These are phyloP conservation scores for Thera obeliscata DNA, from an alignment of 2,888 invertebrate species.

Conservation along the genomic window DNA sequence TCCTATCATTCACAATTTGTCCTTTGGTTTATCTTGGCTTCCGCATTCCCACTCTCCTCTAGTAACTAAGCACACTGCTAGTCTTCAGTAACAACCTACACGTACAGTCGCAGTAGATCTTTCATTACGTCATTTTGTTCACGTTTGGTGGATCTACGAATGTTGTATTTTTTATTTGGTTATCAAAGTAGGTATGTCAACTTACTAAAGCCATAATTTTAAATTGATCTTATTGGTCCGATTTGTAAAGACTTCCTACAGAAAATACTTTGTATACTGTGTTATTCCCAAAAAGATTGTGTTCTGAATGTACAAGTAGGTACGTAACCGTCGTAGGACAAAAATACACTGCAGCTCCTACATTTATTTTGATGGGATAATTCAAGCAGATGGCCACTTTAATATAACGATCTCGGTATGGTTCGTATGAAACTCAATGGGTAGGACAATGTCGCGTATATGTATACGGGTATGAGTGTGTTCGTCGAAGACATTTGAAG, in stretches of 20 bases:
- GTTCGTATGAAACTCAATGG: slow-evolving; percentile 11
- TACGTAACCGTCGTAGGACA: neutral
- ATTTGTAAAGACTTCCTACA: no score
- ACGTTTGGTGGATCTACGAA: no score
- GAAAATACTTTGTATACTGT: no score
- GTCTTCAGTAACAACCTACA: neutral
- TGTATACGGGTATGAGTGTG: slow-evolving; percentile 1
- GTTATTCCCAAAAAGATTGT: neutral
- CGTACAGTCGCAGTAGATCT: neutral
- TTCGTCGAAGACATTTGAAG: neutral
- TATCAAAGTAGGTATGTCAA: no score
- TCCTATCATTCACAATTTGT: neutral
- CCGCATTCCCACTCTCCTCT: neutral
- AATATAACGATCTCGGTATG: slow-evolving; percentile 14
- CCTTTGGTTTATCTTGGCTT: neutral
- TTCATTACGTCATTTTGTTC: no score
- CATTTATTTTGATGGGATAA: slow-evolving; percentile 27
- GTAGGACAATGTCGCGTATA: neutral
- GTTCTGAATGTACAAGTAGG: neutral
- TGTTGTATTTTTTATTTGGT: no score
- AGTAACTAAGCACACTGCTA: neutral
- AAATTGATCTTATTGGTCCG: no score
- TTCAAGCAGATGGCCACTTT: slow-evolving; percentile 27
- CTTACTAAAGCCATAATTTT: no score
- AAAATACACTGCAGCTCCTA: slow-evolving; percentile 21